Evolutionary conservation across 1,140 invertebrate genomes (phyloP).

Genomic region (Ylistrum balloti): DNA sequence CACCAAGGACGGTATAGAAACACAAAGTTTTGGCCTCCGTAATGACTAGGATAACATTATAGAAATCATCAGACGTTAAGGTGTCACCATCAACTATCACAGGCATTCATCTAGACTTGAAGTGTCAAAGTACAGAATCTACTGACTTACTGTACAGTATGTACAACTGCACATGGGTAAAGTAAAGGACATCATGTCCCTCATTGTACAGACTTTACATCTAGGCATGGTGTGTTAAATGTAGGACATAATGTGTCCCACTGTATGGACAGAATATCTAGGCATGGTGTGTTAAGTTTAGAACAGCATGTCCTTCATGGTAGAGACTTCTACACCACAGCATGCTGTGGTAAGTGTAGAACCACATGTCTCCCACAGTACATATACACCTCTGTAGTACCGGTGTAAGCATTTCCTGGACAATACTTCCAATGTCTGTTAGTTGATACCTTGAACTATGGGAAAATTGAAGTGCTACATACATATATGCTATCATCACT

Average conservation of each 20-base stretch:
- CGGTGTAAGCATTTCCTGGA: not conserved
- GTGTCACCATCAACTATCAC: not conserved
- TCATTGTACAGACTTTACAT: no score
- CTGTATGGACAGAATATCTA: no score
- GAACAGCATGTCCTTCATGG: no score
- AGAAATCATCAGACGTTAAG: not conserved
- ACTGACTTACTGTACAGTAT: not conserved
- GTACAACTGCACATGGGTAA: no score
- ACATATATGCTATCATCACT: not conserved
- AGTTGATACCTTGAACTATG: not conserved
- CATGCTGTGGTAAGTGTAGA: no score
- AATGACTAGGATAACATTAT: constrained; percentile 78
- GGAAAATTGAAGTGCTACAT: not conserved
- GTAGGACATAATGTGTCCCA: no score
- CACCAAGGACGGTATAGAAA: constrained; percentile 91
- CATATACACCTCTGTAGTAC: no score
- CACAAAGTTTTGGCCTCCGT: constrained; percentile 78
- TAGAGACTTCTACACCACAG: no score
- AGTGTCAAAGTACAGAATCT: not conserved
- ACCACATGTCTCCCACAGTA: no score
- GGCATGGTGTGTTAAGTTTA: not conserved
- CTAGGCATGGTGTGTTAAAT: no score
- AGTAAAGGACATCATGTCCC: no score
- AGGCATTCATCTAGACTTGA: not conserved
- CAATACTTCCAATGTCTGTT: not conserved